Percentiles rank a stretch among this genome's conserved stretches.
Conservation (phyloP, 1,140 invertebrate genomes). For the Pygmarrhopalites habei region DNA sequence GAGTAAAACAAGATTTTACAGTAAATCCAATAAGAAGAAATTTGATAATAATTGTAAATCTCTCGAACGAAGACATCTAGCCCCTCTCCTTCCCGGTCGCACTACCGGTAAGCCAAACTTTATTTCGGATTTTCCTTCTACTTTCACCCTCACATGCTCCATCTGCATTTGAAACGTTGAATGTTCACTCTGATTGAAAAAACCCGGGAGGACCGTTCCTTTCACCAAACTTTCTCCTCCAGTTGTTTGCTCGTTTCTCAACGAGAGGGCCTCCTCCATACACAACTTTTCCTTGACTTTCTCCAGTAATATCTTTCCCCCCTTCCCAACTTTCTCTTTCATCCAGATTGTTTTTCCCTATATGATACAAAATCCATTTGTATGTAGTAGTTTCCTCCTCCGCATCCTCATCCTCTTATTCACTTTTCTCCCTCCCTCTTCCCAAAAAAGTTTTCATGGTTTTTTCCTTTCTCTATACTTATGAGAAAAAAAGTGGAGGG, state of each 20-base stretch:
- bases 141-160: not conserved
- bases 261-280: too few relatives aligned
- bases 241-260: not conserved
- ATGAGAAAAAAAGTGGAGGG: too few relatives aligned
- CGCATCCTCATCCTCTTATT: too few relatives aligned
- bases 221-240: not conserved
- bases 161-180: not conserved
- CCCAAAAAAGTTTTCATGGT: too few relatives aligned
- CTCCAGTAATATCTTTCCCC: too few relatives aligned
- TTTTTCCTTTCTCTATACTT: too few relatives aligned
- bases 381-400: too few relatives aligned
- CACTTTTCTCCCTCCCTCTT: too few relatives aligned
- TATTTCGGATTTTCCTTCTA: not conserved
- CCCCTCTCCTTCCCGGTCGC: conserved; percentile 37
- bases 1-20: conserved; percentile 38
- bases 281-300: too few relatives aligned
- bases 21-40: conserved; percentile 38
- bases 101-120: conserved; percentile 22
- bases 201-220: not conserved
- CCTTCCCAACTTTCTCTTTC: too few relatives aligned
- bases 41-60: conserved; percentile 39
- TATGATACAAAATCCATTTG: too few relatives aligned
- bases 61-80: conserved; percentile 35
- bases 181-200: not conserved
- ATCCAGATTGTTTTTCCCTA: too few relatives aligned